A percentile compares a stretch with the other conserved stretches of the same genome.
Evolutionary conservation across 2,888 invertebrate species (phyloP).

Genomic region (Eudemis profundana): DNA sequence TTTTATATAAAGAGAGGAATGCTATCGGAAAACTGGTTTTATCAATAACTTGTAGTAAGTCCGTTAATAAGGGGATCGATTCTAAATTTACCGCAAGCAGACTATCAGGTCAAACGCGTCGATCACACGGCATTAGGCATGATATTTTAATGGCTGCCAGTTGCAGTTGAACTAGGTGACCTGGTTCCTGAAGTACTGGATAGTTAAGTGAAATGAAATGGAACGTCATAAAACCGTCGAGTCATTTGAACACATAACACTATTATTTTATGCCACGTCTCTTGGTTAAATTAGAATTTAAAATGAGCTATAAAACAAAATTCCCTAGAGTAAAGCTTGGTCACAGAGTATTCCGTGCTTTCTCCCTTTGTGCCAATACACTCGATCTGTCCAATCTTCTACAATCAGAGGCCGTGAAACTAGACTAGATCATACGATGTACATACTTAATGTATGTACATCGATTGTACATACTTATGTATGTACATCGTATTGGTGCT

Average conservation of each 20-base stretch:
- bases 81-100: constrained; percentile 12
- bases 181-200: constrained; percentile 52
- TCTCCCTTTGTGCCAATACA: too few species aligned
- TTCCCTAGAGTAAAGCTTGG: too few species aligned
- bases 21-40: too few species aligned
- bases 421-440: constrained; percentile 24
- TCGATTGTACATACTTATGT: too few species aligned
- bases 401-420: background rate
- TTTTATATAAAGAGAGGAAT: too few species aligned
- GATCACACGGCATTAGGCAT: constrained; percentile 55
- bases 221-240: background rate
- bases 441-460: too few species aligned
- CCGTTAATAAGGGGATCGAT: constrained; percentile 15
- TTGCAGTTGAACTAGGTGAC: constrained; percentile 65
- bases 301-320: background rate
- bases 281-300: too few species aligned
- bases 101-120: constrained; percentile 37
- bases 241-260: background rate
- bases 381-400: constrained; percentile 8
- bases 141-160: constrained; percentile 67
- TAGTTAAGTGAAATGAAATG: constrained; percentile 14
- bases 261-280: too few species aligned
- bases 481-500: too few species aligned
- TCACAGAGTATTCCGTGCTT: too few species aligned
- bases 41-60: too few species aligned